Conservation (phyloP, 1,140 invertebrate genomes). For the Xylocopa sonorina region DNA sequence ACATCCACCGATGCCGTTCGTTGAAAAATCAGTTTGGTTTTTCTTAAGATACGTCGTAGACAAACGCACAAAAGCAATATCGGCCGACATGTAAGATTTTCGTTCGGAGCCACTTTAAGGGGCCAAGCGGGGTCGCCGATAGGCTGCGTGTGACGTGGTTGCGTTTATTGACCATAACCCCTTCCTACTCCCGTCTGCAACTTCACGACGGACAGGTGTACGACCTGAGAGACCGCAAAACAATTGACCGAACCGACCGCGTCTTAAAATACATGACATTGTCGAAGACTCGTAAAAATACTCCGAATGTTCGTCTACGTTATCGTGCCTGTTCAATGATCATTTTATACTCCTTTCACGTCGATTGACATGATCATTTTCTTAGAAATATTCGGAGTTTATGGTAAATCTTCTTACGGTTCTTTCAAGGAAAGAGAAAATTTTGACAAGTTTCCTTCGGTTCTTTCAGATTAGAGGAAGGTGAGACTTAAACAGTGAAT, state of each 20-base stretch:
- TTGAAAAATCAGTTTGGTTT: constrained; percentile 17
- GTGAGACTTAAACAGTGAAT: constrained; percentile 8
- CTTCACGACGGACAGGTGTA: constrained; percentile 77
- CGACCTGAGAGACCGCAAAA: constrained; percentile 62
- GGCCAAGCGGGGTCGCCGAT: constrained; percentile 78
- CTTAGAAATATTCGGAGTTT: constrained; percentile 1
- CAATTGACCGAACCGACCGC: constrained; percentile 61
- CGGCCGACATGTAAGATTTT: constrained; percentile 79
- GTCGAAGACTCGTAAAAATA: constrained; percentile 8
- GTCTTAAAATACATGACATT: constrained; percentile 56
- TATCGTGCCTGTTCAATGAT: not conserved
- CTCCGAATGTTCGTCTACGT: not conserved
- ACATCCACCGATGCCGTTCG: not conserved
- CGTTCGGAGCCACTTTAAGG: constrained; percentile 77
- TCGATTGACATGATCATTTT: constrained; percentile 2
- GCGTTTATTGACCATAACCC: constrained; percentile 82
- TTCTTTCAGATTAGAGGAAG: constrained; percentile 28
- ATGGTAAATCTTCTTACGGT: constrained; percentile 5
- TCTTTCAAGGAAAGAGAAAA: constrained; percentile 18
- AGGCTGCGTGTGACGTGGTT: constrained; percentile 80
- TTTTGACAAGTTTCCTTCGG: constrained; percentile 25
- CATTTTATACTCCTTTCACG: not conserved
- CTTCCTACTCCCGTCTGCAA: constrained; percentile 76
- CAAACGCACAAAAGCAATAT: constrained; percentile 72
- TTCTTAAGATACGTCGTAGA: constrained; percentile 60